Percentiles rank a stretch among this genome's conserved stretches.
Conservation (phyloP, 2,888 invertebrate genomes). For the Cataglyphis livida region DNA sequence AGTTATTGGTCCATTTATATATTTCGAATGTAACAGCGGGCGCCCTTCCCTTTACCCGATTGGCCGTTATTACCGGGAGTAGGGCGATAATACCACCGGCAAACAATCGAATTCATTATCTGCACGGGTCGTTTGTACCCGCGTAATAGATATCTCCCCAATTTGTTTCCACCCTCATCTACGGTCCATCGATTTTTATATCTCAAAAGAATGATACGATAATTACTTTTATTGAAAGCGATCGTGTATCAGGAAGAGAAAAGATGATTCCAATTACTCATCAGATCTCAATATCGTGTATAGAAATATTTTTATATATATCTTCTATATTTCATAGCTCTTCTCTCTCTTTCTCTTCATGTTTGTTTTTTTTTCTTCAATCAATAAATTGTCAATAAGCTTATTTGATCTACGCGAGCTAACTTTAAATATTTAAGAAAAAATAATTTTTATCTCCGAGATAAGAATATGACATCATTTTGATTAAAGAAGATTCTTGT, state of each 20-base stretch:
- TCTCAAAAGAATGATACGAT: conserved; percentile 64
- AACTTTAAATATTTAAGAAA: conserved; percentile 7
- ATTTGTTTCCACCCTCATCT: conserved; percentile 72
- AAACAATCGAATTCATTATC: conserved; percentile 77
- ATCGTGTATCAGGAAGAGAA: conserved; percentile 62
- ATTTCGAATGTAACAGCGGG: conserved; percentile 83
- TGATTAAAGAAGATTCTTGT: not conserved
- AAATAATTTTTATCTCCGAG: not conserved
- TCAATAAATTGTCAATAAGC: not conserved
- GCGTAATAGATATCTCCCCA: conserved; percentile 67
- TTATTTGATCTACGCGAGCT: not conserved
- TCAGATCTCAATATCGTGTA: not conserved
- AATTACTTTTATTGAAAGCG: conserved; percentile 73
- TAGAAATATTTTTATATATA: conserved; percentile 26
- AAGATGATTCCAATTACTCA: conserved; percentile 64
- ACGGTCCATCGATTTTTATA: conserved; percentile 69
- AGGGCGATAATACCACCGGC: conserved; percentile 71
- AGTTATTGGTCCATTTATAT: conserved; percentile 84
- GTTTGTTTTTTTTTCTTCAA: too few relatives aligned
- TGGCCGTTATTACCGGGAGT: conserved; percentile 76
- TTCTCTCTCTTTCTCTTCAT: not conserved
- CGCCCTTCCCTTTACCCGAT: conserved; percentile 81
- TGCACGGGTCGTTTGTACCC: conserved; percentile 68
- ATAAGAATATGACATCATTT: not conserved
- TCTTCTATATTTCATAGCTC: not conserved